Base-by-base conservation (phyloP, 2,113 vertebrate species). In the Hippocampus guttulatus region DNA sequence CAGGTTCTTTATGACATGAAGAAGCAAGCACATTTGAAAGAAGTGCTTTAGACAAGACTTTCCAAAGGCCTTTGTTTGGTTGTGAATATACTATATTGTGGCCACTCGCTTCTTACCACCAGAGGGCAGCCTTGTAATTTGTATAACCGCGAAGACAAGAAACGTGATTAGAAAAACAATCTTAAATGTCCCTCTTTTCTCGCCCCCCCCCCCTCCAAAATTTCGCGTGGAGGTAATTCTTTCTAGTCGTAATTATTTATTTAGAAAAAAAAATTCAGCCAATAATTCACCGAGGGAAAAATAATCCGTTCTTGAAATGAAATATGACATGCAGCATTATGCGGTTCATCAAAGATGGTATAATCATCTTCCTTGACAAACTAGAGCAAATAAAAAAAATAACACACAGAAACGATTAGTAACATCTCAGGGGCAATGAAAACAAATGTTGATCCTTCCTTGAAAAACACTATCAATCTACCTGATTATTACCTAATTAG, bases 51-150 rank as follows among this genome's bases (percentile, higher is more conserved):
- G 14, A 15, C 45, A 8, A 55, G 20, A 55, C 18, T 55, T 55
- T 55, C 5, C 5, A 27, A 58, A 52, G 20, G 8, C 23, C 23
- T 23, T 4, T 4, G 8, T 57, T 23, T 10, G 55, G 8, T 15
- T 27, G 25, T 12, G 54, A 5, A 60, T 9, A 16, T 27, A 27
- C 25, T 27, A 2, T 20, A 38, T 23, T 3, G 77, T 55, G 23
- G 20, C 43, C 8, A 6, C 38, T 49, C 14, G 1, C 45, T 21
- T 10, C 23, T 4, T 6, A 64, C 76, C 79, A 82, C 83, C 38
- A 88, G 92, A 87, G 88, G 87, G 83, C 85, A 92, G 77, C 82
- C 65, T 88, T 83, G 88, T 63, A 71, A 54, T 82, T 81, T 68
- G 38, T 75, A 38, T 61, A 9, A 64, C 16, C 7, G 45, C 23